Conservation (phyloP, 2,113 vertebrate species). For the Megaceryle torquata region DNA sequence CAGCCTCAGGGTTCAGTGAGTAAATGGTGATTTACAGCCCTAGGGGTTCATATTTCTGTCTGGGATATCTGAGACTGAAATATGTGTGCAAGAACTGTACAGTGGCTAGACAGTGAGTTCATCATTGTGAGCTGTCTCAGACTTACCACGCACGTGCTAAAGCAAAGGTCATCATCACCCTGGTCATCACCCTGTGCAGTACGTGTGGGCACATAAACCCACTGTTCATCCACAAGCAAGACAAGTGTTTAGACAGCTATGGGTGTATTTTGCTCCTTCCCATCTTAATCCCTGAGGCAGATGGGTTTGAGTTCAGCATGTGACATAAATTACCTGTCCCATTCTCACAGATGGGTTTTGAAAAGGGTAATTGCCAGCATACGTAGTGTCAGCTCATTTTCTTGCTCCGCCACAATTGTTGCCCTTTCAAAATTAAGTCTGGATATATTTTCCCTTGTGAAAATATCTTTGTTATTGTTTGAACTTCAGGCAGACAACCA, state of each 20-base stretch:
- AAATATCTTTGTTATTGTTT: neutral
- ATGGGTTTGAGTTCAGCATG: neutral
- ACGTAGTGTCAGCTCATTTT: neutral
- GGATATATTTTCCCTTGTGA: neutral
- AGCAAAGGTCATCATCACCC: neutral
- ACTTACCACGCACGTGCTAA: neutral
- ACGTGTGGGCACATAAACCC: neutral
- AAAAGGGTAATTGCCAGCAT: neutral
- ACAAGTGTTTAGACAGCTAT: neutral
- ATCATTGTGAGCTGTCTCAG: neutral
- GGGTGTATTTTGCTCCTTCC: neutral
- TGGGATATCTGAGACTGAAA: slow-evolving; percentile 3
- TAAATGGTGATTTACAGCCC: slow-evolving; percentile 4
- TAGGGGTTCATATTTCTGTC: slow-evolving; percentile 7
- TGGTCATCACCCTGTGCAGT: neutral
- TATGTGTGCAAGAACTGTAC: neutral
- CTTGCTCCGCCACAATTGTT: neutral
- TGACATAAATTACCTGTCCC: neutral
- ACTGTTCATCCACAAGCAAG: neutral
- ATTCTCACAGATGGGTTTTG: neutral
- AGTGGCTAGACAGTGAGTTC: slow-evolving; percentile 51
- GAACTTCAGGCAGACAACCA: neutral
- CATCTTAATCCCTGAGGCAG: neutral
- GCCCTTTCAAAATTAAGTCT: neutral
- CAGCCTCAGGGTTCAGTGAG: neutral